Evolutionary conservation across 2,113 vertebrate species (phyloP).

Genomic region (Elachura formosa): DNA sequence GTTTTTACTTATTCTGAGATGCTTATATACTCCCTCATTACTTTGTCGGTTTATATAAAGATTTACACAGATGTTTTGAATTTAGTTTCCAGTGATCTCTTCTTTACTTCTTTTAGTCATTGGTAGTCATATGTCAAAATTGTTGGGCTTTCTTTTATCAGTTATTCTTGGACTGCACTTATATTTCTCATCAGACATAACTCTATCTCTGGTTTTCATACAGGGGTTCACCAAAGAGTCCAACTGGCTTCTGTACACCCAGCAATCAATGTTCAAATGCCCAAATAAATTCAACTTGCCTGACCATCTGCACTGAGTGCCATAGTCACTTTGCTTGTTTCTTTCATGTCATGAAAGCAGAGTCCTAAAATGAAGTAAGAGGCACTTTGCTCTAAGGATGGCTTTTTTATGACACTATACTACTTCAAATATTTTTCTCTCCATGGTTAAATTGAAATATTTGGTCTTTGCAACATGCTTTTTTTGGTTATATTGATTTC

Average conservation of each 20-base stretch:
- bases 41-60: background rate
- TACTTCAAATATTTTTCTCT: background rate
- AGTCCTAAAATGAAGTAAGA: background rate
- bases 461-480: background rate
- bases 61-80: background rate
- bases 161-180: background rate
- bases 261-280: background rate
- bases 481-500: background rate
- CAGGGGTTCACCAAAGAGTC: background rate
- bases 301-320: background rate
- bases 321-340: background rate
- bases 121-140: background rate
- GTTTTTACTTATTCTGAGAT: background rate
- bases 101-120: background rate
- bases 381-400: background rate
- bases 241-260: background rate
- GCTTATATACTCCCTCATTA: background rate
- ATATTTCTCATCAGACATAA: background rate
- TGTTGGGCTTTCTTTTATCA: background rate
- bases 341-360: background rate
- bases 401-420: background rate
- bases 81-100: background rate
- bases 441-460: background rate
- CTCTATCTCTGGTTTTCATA: background rate
- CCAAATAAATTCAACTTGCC: background rate